These are phyloP conservation scores for Rhyacophila evoluta DNA, from an alignment of 2,888 invertebrate species.

Conservation along the genomic window DNA sequence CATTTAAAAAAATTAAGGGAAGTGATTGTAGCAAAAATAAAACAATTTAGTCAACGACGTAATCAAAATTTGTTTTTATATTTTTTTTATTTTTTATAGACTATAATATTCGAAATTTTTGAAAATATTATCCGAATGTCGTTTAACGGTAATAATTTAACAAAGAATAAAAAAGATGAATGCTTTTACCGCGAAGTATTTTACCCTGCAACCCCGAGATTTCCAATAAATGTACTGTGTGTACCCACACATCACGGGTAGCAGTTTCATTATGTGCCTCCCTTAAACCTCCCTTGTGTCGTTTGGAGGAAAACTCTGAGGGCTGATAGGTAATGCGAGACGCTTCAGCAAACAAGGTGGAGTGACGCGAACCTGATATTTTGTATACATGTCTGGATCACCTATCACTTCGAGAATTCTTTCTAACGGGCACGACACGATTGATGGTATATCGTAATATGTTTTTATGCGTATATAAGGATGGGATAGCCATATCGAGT, in stretches of 20 bases:
- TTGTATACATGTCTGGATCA: slow-evolving; percentile 42
- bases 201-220: not conserved
- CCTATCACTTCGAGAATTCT: not conserved
- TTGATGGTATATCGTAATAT: slow-evolving; percentile 1
- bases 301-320: slow-evolving; percentile 15
- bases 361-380: slow-evolving; percentile 48
- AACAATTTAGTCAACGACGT: too few species aligned
- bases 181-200: not conserved
- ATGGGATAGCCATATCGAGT: too few species aligned
- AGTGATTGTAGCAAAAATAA: too few species aligned
- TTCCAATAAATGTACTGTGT: not conserved
- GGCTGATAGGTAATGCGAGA: slow-evolving; percentile 33
- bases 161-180: not conserved
- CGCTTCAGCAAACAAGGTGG: slow-evolving; percentile 35
- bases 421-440: slow-evolving; percentile 1
- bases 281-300: not conserved
- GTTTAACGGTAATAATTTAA: too few species aligned
- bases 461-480: not conserved
- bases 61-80: too few species aligned
- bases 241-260: not conserved
- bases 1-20: too few species aligned
- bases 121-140: too few species aligned
- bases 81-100: too few species aligned
- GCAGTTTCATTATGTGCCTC: slow-evolving; percentile 1
- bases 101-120: too few species aligned